These are phyloP conservation scores for Sceloporus undulatus DNA, from an alignment of 2,113 vertebrate species.

Conservation along the genomic window DNA sequence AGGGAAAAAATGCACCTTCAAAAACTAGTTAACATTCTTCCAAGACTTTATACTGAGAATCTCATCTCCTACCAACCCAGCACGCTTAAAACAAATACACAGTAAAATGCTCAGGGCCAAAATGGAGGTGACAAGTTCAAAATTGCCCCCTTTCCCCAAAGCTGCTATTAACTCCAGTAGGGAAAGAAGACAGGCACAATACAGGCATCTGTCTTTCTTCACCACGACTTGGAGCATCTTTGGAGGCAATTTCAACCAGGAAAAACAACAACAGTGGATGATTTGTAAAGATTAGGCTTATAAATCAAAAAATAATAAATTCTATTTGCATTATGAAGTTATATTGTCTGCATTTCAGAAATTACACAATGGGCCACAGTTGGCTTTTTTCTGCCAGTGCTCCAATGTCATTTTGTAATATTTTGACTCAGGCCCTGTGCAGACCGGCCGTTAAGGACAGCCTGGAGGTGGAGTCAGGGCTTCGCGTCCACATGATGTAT, in stretches of 20 bases:
- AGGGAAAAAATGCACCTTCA: conserved; percentile 44
- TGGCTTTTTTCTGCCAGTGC: no score
- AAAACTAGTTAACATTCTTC: conserved; percentile 36
- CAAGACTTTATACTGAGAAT: conserved; percentile 39
- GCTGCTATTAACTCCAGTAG: background rate
- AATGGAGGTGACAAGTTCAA: conserved; percentile 6
- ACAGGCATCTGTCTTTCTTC: background rate
- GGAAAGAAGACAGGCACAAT: background rate
- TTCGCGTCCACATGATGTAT: no score
- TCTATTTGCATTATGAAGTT: no score
- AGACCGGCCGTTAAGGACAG: no score
- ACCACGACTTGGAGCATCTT: background rate
- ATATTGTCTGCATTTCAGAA: no score
- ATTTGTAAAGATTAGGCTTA: no score
- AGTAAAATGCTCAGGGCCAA: background rate
- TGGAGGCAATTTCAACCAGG: background rate
- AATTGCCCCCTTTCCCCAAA: background rate
- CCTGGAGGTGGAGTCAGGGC: no score
- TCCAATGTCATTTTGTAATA: no score
- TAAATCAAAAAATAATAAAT: no score
- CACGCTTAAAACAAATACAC: conserved; percentile 48
- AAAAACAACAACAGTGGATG: background rate
- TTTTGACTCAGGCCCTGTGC: no score
- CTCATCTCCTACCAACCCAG: conserved; percentile 49
- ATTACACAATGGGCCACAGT: no score